These are phyloP conservation scores for Thecocarcelia acutangulata DNA, from an alignment of 2,888 invertebrate species.

Conservation along the genomic window DNA sequence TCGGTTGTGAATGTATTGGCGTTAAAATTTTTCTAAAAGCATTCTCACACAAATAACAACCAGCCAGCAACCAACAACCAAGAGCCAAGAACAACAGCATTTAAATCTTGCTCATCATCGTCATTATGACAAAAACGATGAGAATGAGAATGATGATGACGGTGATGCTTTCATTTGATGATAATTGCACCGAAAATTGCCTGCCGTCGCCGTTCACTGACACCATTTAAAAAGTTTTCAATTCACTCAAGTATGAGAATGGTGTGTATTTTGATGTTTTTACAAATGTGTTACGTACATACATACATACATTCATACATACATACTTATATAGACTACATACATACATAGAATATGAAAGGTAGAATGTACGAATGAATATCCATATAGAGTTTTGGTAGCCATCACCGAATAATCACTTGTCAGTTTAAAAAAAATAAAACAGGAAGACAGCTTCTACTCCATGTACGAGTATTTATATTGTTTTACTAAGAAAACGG, in stretches of 20 bases:
- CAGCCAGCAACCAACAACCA: slow-evolving; percentile 34
- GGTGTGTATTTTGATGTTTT: slow-evolving; percentile 12
- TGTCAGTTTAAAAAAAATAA: slow-evolving; percentile 59
- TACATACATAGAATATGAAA: no score
- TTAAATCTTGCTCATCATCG: slow-evolving; percentile 62
- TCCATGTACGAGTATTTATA: neutral
- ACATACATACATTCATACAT: neutral
- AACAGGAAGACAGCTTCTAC: slow-evolving; percentile 57
- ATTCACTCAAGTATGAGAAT: slow-evolving; percentile 34
- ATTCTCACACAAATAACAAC: slow-evolving; percentile 46
- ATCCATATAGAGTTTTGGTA: slow-evolving; percentile 61
- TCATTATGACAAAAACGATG: slow-evolving; percentile 49
- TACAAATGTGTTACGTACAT: slow-evolving; percentile 4
- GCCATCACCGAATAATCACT: slow-evolving; percentile 66
- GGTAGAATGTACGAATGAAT: neutral
- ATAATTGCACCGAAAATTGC: slow-evolving; percentile 70
- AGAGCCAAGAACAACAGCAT: slow-evolving; percentile 14
- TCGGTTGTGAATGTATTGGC: slow-evolving; percentile 62
- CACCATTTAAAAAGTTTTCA: slow-evolving; percentile 67
- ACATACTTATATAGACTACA: neutral
- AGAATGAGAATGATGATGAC: slow-evolving; percentile 50
- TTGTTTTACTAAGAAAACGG: neutral
- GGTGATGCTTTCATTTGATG: slow-evolving; percentile 72
- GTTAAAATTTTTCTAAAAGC: slow-evolving; percentile 62
- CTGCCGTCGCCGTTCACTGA: slow-evolving; percentile 69